These are phyloP conservation scores for Serrognathus titanus DNA, from an alignment of 2,888 invertebrate genomes.

Conservation along the genomic window DNA sequence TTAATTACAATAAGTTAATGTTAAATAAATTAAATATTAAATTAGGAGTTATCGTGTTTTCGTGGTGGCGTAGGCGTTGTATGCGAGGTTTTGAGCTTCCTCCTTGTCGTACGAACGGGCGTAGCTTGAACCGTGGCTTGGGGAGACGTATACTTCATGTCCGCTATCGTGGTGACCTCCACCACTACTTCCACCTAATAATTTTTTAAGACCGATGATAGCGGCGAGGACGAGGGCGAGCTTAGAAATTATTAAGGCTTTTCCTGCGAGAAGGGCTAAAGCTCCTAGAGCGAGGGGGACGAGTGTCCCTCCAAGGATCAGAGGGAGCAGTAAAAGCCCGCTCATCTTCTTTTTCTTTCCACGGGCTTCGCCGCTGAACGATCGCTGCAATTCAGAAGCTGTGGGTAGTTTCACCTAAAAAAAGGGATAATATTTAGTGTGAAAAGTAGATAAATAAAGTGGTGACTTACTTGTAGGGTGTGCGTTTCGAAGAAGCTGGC, in stretches of 20 bases:
- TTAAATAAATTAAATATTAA: constrained; percentile 18
- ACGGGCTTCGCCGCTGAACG: constrained; percentile 59
- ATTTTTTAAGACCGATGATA: constrained; percentile 81
- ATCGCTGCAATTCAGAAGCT: constrained; percentile 60
- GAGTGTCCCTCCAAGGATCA: constrained; percentile 76
- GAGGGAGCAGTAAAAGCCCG: constrained; percentile 72
- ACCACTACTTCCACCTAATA: constrained; percentile 61
- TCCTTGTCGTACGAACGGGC: constrained; percentile 58
- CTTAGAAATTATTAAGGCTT: constrained; percentile 81
- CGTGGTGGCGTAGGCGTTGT: constrained; percentile 47
- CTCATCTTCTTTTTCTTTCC: constrained; percentile 67
- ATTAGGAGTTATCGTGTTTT: constrained; percentile 30
- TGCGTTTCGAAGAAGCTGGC: constrained; percentile 73
- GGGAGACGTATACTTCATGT: constrained; percentile 62
- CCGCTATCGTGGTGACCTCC: constrained; percentile 56
- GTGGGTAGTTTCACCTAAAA: constrained; percentile 72
- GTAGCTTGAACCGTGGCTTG: constrained; percentile 65
- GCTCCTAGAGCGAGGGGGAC: constrained; percentile 81
- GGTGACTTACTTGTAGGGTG: constrained; percentile 65
- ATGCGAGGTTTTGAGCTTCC: constrained; percentile 58
- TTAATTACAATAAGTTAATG: constrained; percentile 33
- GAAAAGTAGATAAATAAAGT: constrained; percentile 5
- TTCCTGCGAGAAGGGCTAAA: constrained; percentile 76
- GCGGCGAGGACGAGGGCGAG: constrained; percentile 77
- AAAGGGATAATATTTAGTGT: constrained; percentile 1